Evolutionary conservation across 2,113 vertebrate species (phyloP), one percentile per base, ranked within the genome.

Genomic region (Donacobius atricapilla): DNA sequence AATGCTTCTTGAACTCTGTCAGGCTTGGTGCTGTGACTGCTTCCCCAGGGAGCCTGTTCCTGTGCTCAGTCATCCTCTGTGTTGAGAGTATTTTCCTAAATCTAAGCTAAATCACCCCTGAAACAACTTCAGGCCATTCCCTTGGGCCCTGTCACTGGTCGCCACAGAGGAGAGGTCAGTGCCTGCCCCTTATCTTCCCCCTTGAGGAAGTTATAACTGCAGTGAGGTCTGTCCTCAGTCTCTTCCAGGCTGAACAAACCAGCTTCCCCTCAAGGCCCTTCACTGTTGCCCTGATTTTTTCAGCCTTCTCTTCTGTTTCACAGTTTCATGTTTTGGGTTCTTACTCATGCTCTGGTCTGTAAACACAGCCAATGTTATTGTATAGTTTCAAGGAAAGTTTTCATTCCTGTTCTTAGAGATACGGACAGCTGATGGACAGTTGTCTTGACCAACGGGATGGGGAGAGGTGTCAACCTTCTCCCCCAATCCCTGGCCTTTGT

Each of bases 121-220:
- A 9, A 2, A 28, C 15, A 37, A 8, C 28, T 47, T 63, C 30
- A 81, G 58, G 33, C 22, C 37, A 10, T 65, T 65, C 10, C 30
- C 18, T 80, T 1, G 0, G 5, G 10, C 2, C 27, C 42, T 57
- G 4, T 31, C 27, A 7, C 4, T 50, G 68, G 14, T 3, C 23
- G 28, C 7, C 7, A 23, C 4, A 33, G 35, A 15, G 24, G 8
- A 87, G 47, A 27, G 14, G 27, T 64, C 31, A 50, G 15, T 57
- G 25, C 2, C 37, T 44, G 13, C 18, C 7, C 12, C 9, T 33
- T 1, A 10, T 14, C 22, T 51, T 51, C 33, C 19, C 4, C 7
- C 8, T 4, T 3, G 5, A 65, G 18, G 10, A 64, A 48, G 25
- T 8, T 88, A 30, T 15, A 47, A 18, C 21, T 56, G 9, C 3